phyloP scores from a whole-genome alignment of 2,888 invertebrate genomes.

The Helobdella robusta region DNA sequence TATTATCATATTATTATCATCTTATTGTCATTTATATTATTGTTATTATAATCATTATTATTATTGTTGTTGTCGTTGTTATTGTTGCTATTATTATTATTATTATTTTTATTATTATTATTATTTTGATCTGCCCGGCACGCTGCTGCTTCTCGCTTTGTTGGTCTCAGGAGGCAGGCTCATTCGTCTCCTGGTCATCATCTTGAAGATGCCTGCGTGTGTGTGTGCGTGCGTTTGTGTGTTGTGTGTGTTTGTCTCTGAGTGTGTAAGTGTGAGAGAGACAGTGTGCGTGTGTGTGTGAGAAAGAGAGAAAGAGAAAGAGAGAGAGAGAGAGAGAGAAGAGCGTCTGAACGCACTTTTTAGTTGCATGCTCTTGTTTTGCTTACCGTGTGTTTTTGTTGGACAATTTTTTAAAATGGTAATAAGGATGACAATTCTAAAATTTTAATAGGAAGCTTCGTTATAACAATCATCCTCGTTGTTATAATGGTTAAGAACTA shows the following conservation, averaged over 20 bases:
- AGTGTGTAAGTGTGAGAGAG: background rate
- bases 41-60: background rate
- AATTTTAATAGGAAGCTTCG: too few species aligned
- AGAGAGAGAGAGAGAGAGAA: background rate
- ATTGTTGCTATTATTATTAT: constrained; percentile 1
- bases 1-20: too few species aligned
- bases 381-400: too few species aligned
- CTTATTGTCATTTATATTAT: constrained; percentile 1
- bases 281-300: constrained; percentile 1
- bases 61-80: background rate
- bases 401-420: too few species aligned
- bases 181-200: constrained; percentile 11
- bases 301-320: background rate
- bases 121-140: background rate
- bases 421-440: too few species aligned
- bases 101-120: background rate
- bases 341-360: background rate
- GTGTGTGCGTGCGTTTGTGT: background rate
- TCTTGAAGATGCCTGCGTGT: constrained; percentile 20
- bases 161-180: constrained; percentile 11
- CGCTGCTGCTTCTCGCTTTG: background rate
- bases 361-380: too few species aligned
- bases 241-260: background rate
- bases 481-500: background rate
- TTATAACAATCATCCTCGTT: too few species aligned